phyloP scores from a whole-genome alignment of 64 coral and sea anemone species.

The Porites australiensis region DNA sequence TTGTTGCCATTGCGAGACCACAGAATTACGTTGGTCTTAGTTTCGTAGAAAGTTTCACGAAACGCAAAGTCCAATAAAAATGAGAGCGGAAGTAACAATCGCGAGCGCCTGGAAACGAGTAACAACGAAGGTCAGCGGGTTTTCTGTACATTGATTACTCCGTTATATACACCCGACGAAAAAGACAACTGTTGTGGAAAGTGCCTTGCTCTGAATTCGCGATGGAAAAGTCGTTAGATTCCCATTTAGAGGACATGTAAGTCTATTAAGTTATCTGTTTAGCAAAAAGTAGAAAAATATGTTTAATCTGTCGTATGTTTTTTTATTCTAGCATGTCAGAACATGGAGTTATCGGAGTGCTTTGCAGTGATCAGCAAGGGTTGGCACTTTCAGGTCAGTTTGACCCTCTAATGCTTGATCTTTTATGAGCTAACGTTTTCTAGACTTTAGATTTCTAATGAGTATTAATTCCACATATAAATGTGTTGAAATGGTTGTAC shows the following conservation, averaged over 20 bases:
- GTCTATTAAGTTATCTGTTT: background rate
- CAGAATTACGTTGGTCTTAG: no score
- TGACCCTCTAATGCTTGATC: background rate
- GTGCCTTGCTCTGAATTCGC: background rate
- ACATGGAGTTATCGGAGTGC: conserved; percentile 88
- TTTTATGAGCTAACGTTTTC: no score
- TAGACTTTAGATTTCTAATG: no score
- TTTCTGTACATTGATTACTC: background rate
- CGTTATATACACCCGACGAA: background rate
- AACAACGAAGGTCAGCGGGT: background rate
- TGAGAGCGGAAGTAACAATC: background rate
- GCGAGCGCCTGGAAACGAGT: background rate
- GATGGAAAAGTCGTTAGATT: conserved; percentile 85
- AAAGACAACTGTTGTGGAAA: background rate
- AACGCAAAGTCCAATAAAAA: background rate
- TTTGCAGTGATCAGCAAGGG: conserved; percentile 84
- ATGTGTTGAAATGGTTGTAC: no score
- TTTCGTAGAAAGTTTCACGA: no score
- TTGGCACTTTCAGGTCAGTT: conserved; percentile 76
- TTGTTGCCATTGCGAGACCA: background rate
- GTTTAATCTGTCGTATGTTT: background rate
- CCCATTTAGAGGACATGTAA: conserved; percentile 86
- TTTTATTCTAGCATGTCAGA: conserved; percentile 69
- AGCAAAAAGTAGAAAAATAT: background rate
- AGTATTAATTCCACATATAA: no score